phyloP scores from a whole-genome alignment of 2,888 invertebrate genomes.

The Stegophylla sp. region DNA sequence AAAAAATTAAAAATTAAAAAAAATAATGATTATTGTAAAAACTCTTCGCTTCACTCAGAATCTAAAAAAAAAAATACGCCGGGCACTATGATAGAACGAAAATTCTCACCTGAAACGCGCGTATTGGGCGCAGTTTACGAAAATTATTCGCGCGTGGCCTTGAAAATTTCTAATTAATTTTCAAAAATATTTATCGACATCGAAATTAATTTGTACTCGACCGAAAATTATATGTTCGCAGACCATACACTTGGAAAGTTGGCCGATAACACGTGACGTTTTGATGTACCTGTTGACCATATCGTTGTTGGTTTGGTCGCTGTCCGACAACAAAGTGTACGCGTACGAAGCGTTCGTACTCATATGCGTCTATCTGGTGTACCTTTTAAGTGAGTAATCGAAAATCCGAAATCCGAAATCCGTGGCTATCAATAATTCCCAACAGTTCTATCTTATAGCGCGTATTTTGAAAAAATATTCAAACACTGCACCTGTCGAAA shows the following conservation, averaged over 20 bases:
- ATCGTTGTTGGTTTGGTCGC: conserved; percentile 64
- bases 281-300: conserved; percentile 64
- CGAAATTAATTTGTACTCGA: neutral
- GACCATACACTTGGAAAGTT: conserved; percentile 59
- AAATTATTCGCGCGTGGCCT: too few species aligned
- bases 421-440: conserved; percentile 50
- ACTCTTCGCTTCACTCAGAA: too few species aligned
- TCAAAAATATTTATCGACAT: neutral
- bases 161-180: too few species aligned
- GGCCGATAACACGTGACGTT: conserved; percentile 64
- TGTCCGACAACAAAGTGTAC: conserved; percentile 65
- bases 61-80: too few species aligned
- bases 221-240: conserved; percentile 15
- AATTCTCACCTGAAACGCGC: too few species aligned
- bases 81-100: neutral
- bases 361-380: conserved; percentile 64
- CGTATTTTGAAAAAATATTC: conserved; percentile 42
- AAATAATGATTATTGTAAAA: too few species aligned
- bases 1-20: too few species aligned
- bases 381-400: conserved; percentile 63
- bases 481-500: conserved; percentile 16
- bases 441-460: conserved; percentile 56
- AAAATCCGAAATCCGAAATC: conserved; percentile 12
- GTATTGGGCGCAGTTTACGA: too few species aligned
- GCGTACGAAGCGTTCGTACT: conserved; percentile 66